A percentile compares a stretch with the other conserved stretches of the same genome.
Evolutionary conservation across 2,797 vertebrate genomes (phyloP).

Genomic region (Prionace glauca): DNA sequence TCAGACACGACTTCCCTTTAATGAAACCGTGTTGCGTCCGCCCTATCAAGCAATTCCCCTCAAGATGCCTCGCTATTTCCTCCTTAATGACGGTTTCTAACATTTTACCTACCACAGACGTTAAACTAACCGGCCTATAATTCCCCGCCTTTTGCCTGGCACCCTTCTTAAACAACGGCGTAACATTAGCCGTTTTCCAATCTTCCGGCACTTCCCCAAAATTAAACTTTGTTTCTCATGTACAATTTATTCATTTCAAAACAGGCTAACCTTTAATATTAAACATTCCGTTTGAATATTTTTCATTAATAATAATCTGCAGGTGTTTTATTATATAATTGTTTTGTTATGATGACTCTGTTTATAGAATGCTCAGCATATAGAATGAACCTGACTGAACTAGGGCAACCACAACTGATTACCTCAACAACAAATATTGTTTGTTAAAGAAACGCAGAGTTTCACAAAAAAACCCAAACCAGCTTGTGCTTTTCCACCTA

Average conservation of each 20-base stretch:
- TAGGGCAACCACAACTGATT: constrained; percentile 22
- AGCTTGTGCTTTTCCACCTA: constrained; percentile 3
- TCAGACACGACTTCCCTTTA: too few relatives aligned
- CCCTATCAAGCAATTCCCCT: too few relatives aligned
- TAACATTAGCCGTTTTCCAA: too few relatives aligned
- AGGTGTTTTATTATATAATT: neutral
- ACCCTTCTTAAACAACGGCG: too few relatives aligned
- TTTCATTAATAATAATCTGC: neutral
- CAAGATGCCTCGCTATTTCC: too few relatives aligned
- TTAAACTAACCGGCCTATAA: too few relatives aligned
- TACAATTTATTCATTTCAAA: neutral
- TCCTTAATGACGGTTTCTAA: too few relatives aligned
- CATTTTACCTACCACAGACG: too few relatives aligned
- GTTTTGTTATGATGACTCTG: neutral
- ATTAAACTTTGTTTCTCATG: neutral
- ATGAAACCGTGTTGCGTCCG: too few relatives aligned
- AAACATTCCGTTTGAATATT: neutral
- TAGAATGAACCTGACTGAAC: constrained; percentile 4
- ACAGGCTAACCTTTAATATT: neutral
- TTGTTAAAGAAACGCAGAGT: constrained; percentile 11
- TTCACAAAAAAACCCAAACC: neutral
- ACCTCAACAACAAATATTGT: constrained; percentile 21
- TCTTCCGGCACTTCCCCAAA: too few relatives aligned
- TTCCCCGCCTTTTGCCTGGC: too few relatives aligned
- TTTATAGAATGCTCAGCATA: neutral